phyloP scores from a whole-genome alignment of 2,888 invertebrate species.

The Philereme transversata region DNA sequence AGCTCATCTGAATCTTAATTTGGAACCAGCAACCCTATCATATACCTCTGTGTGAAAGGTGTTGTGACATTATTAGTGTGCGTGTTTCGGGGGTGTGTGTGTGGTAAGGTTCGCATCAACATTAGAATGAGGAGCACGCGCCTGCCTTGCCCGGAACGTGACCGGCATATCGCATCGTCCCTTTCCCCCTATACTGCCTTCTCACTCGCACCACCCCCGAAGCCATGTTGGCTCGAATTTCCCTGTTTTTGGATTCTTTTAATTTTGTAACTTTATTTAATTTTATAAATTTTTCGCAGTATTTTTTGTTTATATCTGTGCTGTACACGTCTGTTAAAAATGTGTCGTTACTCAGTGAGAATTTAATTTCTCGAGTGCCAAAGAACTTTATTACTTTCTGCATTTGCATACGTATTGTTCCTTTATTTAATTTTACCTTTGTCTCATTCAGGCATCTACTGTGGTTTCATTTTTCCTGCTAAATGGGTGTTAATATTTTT shows the following conservation, averaged over 20 bases:
- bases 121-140: constrained; percentile 82
- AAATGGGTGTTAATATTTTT: neutral
- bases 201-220: constrained; percentile 75
- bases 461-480: neutral
- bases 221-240: constrained; percentile 80
- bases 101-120: constrained; percentile 68
- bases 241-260: constrained; percentile 79
- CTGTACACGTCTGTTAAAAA: constrained; percentile 38
- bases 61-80: constrained; percentile 62
- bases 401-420: constrained; percentile 34
- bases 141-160: constrained; percentile 81
- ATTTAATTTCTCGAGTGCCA: constrained; percentile 32
- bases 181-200: constrained; percentile 74
- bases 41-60: constrained; percentile 50
- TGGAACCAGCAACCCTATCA: constrained; percentile 21
- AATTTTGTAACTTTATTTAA: constrained; percentile 75
- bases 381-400: constrained; percentile 31
- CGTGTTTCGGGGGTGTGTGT: constrained; percentile 62
- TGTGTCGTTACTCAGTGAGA: constrained; percentile 28
- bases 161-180: constrained; percentile 81
- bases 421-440: constrained; percentile 22
- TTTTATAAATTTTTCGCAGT: constrained; percentile 55
- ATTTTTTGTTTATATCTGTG: constrained; percentile 38
- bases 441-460: neutral
- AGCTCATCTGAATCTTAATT: constrained; percentile 1